Evolutionary conservation across 2,888 invertebrate species (phyloP).

Genomic region (Trilocha varians): DNA sequence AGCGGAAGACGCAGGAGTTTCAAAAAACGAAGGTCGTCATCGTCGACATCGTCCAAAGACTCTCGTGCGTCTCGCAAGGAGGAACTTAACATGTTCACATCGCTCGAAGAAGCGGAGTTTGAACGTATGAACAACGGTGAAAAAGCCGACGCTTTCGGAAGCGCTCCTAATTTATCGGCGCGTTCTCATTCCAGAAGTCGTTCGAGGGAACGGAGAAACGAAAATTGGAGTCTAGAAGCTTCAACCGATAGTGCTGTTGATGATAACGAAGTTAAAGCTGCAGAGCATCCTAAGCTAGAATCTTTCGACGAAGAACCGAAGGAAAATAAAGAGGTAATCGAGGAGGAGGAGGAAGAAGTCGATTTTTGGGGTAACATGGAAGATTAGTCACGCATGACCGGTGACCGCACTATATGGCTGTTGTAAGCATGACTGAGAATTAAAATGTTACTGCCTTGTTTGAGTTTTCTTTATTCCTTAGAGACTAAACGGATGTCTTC

Average conservation of each 20-base stretch:
- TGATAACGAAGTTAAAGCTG: conserved; percentile 19
- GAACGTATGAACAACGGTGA: conserved; percentile 44
- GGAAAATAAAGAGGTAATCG: conserved; percentile 53
- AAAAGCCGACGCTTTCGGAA: conserved; percentile 38
- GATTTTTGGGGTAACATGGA: conserved; percentile 63
- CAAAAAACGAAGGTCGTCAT: conserved; percentile 75
- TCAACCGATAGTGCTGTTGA: conserved; percentile 37
- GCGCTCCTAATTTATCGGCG: conserved; percentile 65
- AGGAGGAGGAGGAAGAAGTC: conserved; percentile 48
- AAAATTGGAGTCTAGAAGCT: conserved; percentile 41
- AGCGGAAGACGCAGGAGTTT: conserved; percentile 75
- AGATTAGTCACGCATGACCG: conserved; percentile 52
- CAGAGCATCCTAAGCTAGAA: conserved; percentile 45
- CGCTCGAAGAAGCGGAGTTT: conserved; percentile 76
- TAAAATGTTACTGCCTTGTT: conserved; percentile 50
- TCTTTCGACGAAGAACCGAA: conserved; percentile 60
- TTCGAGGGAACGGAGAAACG: conserved; percentile 52
- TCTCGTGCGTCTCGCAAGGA: conserved; percentile 77
- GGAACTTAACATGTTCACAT: conserved; percentile 76
- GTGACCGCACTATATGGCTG: conserved; percentile 47
- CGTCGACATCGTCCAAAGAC: conserved; percentile 73
- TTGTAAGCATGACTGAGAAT: conserved; percentile 65
- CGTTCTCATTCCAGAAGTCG: conserved; percentile 72
- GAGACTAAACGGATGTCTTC: conserved; percentile 32
- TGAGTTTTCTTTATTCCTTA: conserved; percentile 46